Conservation (phyloP, 2,888 invertebrate genomes). For the Dione vanillae region DNA sequence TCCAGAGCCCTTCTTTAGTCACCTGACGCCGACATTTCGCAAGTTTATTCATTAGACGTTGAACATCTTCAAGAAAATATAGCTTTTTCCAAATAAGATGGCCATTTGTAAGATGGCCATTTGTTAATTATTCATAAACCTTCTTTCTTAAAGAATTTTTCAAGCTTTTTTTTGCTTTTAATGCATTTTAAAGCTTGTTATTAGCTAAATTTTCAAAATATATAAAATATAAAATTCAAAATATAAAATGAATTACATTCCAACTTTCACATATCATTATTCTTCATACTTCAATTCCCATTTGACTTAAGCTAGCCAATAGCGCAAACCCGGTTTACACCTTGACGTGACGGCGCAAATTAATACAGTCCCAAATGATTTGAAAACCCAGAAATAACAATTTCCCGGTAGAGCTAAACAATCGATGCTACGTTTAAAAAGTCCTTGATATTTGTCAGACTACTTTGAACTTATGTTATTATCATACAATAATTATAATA, state of each 20-base stretch:
- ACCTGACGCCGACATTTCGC: conserved; percentile 53
- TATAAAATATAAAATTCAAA: too few relatives aligned
- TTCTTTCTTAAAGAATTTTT: too few relatives aligned
- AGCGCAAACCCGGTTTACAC: conserved; percentile 45
- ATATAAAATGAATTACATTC: not conserved
- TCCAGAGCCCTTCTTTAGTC: conserved; percentile 56
- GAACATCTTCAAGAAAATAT: conserved; percentile 27
- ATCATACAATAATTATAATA: conserved; percentile 13
- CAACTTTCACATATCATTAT: conserved; percentile 56
- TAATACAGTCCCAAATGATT: conserved; percentile 23
- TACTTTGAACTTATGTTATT: conserved; percentile 11
- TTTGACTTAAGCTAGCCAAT: conserved; percentile 46
- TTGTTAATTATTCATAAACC: too few relatives aligned
- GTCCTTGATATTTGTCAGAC: conserved; percentile 16
- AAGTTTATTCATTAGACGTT: conserved; percentile 45
- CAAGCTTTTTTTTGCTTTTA: not conserved
- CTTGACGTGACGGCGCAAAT: conserved; percentile 15
- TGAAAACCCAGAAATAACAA: conserved; percentile 7
- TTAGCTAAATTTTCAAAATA: too few relatives aligned
- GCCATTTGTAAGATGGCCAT: not conserved
- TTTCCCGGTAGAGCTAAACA: conserved; percentile 19
- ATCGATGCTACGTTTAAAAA: not conserved
- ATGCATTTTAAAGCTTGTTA: too few relatives aligned
- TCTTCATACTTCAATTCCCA: conserved; percentile 51
- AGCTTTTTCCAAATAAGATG: not conserved